Evolutionary conservation across 2,888 invertebrate genomes (phyloP), one percentile per base, ranked within the genome.

Genomic region (Atrina japonica): DNA sequence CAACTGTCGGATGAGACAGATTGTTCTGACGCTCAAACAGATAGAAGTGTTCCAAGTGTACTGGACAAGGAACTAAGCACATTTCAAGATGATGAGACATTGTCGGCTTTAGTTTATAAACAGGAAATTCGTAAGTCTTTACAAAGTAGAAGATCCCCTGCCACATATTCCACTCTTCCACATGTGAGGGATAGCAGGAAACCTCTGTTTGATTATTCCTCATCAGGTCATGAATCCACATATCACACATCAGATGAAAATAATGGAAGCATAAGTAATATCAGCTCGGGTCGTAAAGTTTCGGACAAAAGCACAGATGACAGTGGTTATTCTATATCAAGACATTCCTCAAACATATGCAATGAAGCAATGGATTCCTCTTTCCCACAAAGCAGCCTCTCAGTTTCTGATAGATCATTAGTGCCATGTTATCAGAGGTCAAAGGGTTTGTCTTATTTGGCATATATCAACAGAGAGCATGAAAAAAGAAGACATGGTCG

Each of bases 271-370:
- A 18, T 5, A 9, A n/a, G 16, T 9, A 3, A n/a, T 47, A 52
- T 9, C 25, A 25, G 23, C 14, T 49, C 30, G 11, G 18, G 21
- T 21, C 6, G 25, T 25, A 59, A 21, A 9, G 18, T 41, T 5
- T 27, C 56, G 30, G 61, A 63, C 18, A 68, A 60, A 21, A 55
- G 40, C 21, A 63, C 63, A 56, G 68, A 63, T 49, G 68, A 68
- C 23, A 63, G 63, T 49, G 68, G 68, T 3, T 68, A 68, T 45
- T 55, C 65, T 16, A 43, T 52, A 14, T 21, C 52, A 23, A 35
- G 35, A 11, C 35, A 35, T 35, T 35, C 35, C 35, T 35, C 59
- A 35, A 35, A 35, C 11, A 35, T 11, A 35, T 11, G n/a, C n/a
- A n/a, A 35, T 35, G 11, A 11, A 11, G 11, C 35, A 35, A 11